Percentiles rank a stretch among this genome's conserved stretches.
phyloP scores from a whole-genome alignment of 2,888 invertebrate species.

The Ecdyonurus torrentis region DNA sequence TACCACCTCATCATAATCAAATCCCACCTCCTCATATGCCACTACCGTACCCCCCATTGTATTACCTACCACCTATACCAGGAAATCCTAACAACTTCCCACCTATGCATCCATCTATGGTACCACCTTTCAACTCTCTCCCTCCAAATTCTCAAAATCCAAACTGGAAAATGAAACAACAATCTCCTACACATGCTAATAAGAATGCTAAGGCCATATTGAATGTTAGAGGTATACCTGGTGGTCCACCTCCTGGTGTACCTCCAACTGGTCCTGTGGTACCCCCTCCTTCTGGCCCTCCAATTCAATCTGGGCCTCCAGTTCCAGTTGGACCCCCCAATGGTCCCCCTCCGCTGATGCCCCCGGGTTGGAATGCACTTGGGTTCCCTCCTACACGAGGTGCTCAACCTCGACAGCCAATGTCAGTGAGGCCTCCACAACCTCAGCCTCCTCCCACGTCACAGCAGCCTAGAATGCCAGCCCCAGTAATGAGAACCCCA shows the following conservation, averaged over 20 bases:
- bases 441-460: conserved; percentile 12
- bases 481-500: not conserved
- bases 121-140: conserved; percentile 12
- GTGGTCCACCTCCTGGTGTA: not conserved
- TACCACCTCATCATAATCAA: not conserved
- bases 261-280: not conserved
- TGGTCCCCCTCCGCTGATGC: conserved; percentile 14
- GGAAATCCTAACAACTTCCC: not conserved
- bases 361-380: conserved; percentile 16
- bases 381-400: not conserved
- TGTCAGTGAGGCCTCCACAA: conserved; percentile 9
- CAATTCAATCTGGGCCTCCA: not conserved
- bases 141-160: conserved; percentile 9
- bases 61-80: not conserved
- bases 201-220: not conserved
- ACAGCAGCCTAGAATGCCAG: conserved; percentile 10
- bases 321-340: not conserved
- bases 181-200: not conserved
- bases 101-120: conserved; percentile 8
- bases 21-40: conserved; percentile 1
- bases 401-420: not conserved
- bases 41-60: conserved; percentile 3
- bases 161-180: not conserved
- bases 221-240: not conserved
- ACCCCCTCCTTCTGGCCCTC: not conserved